Conservation (phyloP, 2,888 invertebrate species). For the Antitype chi region DNA sequence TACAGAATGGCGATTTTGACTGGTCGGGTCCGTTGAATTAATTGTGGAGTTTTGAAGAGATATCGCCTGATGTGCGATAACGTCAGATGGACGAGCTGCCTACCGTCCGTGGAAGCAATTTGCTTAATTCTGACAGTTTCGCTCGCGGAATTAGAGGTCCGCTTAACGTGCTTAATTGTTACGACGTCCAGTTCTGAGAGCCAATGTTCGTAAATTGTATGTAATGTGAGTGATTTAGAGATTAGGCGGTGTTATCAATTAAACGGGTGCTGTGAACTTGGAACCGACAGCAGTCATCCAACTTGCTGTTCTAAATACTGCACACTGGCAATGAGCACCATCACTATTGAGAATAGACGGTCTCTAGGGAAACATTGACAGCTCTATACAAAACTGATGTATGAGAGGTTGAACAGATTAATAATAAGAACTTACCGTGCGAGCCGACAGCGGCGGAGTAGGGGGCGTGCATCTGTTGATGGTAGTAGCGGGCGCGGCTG, state of each 20-base stretch:
- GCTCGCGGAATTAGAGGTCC: constrained; percentile 74
- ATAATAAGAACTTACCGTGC: constrained; percentile 83
- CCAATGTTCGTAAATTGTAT: constrained; percentile 69
- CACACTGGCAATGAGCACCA: neutral
- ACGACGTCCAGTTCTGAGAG: constrained; percentile 73
- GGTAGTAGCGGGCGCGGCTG: constrained; percentile 90
- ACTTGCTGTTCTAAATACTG: constrained; percentile 2
- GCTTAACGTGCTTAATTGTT: constrained; percentile 80
- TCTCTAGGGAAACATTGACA: constrained; percentile 8
- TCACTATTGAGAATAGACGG: neutral
- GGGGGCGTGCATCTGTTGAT: constrained; percentile 90
- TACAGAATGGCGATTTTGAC: constrained; percentile 90
- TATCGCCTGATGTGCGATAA: constrained; percentile 88
- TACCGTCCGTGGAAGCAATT: constrained; percentile 82
- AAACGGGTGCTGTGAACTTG: constrained; percentile 37
- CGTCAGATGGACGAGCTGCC: constrained; percentile 77
- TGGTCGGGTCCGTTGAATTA: constrained; percentile 86
- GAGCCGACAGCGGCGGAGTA: constrained; percentile 89
- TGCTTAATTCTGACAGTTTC: constrained; percentile 83
- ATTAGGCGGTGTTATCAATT: constrained; percentile 51
- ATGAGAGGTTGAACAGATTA: constrained; percentile 12
- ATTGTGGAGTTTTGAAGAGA: constrained; percentile 87
- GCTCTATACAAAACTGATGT: neutral
- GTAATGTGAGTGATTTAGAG: constrained; percentile 61
- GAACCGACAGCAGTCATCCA: constrained; percentile 1